Evolutionary conservation across 92 coral and sea anemone species (phyloP), one percentile per base, ranked within the genome.

Genomic region (Scolanthus callimorphus): DNA sequence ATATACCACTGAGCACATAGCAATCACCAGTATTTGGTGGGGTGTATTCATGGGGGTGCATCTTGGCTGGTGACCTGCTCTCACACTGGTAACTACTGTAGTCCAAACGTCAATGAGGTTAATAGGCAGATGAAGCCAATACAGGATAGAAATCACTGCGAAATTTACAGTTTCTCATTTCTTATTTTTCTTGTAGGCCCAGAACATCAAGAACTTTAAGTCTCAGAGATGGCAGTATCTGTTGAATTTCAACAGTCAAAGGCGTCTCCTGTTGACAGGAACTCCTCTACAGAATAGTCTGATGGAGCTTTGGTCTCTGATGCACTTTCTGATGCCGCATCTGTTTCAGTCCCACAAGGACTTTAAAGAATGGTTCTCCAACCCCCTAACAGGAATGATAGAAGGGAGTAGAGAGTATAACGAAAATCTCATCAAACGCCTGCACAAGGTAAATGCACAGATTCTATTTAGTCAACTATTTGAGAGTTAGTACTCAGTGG

Each of bases 321-420:
- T 94, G 99, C 99, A 94, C 60, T 94, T 94, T 62, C 62, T 94
- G 29, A 94, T 94, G 99, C 99, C 99, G 17, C 99, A 94, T 59
- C 80, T 94, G 55, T 94, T 94, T 61, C 97, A 94, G 61, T 94
- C 99, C 20, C 99, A 94, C 60, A 89, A 89, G 52, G 99, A 94
- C 55, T 94, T 94, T 79, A 90, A 94, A 59, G 97, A 94, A 51
- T 94, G 99, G 99, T 94, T 94, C 63, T 89, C 99, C 2, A 94
- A 94, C 64, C 99, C 97, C 29, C 77, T 94, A 21, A 84, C 99
- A 23, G 99, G 99, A n/a, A 94, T 94, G 99, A 94, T 94, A 51
- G 99, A 94, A 65, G 99, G 99, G 23, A 94, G 99, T 62, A 86
- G 89, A 59, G 99, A 94, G 44, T 94, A 94, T 67, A 94, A 89